Conservation (phyloP, 2,113 vertebrate species). For the Paradisaea rubra region DNA sequence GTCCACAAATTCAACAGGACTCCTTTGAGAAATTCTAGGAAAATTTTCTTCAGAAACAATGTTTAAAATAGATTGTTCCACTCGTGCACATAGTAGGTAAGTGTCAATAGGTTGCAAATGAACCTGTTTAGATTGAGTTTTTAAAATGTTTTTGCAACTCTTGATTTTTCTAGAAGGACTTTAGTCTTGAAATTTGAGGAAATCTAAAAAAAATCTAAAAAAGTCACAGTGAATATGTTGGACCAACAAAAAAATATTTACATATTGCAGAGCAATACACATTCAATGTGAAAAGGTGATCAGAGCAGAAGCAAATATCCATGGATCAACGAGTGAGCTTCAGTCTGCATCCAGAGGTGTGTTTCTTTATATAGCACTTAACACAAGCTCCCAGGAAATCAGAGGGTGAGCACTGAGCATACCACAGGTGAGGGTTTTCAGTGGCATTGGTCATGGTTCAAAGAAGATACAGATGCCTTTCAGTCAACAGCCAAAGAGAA, state of each 20-base stretch:
- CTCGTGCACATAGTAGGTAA: background rate
- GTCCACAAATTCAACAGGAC: background rate
- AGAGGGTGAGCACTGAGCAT: background rate
- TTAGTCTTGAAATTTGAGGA: background rate
- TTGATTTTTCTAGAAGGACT: background rate
- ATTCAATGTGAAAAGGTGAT: background rate
- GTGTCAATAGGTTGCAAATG: background rate
- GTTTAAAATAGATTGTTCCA: background rate
- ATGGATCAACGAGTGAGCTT: background rate
- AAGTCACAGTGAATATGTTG: background rate
- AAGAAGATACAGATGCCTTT: constrained; percentile 5
- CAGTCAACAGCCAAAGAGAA: constrained; percentile 2
- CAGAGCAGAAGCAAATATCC: background rate
- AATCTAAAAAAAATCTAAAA: background rate
- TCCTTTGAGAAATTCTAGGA: background rate
- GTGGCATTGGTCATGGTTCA: background rate
- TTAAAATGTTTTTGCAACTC: background rate
- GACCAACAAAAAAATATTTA: background rate
- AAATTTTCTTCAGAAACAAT: background rate
- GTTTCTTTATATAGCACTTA: background rate
- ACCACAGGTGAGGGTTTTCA: background rate
- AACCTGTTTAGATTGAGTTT: background rate
- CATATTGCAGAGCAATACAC: background rate
- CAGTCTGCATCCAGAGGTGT: background rate
- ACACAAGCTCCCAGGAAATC: background rate